phyloP scores from a whole-genome alignment of 2,797 vertebrate species.

The Lepus townsendii region DNA sequence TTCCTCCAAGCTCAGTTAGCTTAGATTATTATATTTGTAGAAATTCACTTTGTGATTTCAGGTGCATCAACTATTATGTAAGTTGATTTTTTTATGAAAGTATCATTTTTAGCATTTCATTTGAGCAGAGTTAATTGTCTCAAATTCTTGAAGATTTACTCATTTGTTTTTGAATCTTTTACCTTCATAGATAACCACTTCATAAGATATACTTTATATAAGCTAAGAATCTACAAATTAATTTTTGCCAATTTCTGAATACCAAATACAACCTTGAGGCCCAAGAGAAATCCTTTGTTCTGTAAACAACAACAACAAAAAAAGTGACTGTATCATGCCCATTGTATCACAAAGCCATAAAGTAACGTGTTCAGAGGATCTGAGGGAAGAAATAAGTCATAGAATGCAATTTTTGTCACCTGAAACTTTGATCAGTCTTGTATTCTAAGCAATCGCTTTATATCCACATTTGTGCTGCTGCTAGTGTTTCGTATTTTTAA shows the following conservation, averaged over 20 bases:
- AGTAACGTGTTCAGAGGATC: background rate
- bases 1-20: slow-evolving; percentile 30
- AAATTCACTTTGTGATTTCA: slow-evolving; percentile 46
- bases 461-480: slow-evolving; percentile 32
- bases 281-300: slow-evolving; percentile 14
- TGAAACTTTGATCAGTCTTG: slow-evolving; percentile 8
- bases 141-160: slow-evolving; percentile 42
- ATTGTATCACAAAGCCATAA: background rate
- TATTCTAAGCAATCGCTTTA: slow-evolving; percentile 35
- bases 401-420: slow-evolving; percentile 21
- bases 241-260: slow-evolving; percentile 57
- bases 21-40: slow-evolving; percentile 49
- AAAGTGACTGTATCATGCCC: background rate
- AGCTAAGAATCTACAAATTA: background rate
- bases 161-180: slow-evolving; percentile 44
- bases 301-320: slow-evolving; percentile 32
- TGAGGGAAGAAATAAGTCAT: background rate
- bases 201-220: background rate
- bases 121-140: slow-evolving; percentile 38
- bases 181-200: slow-evolving; percentile 43
- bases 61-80: slow-evolving; percentile 39
- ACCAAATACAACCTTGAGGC: background rate
- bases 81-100: slow-evolving; percentile 48
- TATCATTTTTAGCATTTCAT: slow-evolving; percentile 41
- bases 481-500: slow-evolving; percentile 56